phyloP scores from a whole-genome alignment of 2,113 vertebrate species.

The Emberiza fucata region DNA sequence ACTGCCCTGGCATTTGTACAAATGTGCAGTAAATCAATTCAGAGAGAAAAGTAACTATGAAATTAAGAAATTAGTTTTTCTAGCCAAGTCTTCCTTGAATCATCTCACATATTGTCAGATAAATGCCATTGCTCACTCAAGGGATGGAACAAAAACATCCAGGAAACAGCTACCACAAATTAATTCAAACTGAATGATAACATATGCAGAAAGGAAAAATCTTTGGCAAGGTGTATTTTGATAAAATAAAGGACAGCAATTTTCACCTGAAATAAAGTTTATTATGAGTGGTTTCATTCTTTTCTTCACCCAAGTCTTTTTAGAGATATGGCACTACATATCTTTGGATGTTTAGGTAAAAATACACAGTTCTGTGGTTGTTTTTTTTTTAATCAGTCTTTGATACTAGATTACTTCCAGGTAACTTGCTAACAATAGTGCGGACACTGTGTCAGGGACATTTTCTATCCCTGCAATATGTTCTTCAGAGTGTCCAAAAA shows the following conservation, averaged over 20 bases:
- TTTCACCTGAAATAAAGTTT: not conserved
- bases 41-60: not conserved
- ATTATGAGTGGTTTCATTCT: not conserved
- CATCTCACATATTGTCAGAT: not conserved
- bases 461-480: not conserved
- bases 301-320: not conserved
- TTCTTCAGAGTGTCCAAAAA: not conserved
- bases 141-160: not conserved
- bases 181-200: not conserved
- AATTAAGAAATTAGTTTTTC: slow-evolving; percentile 6
- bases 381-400: not conserved
- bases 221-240: not conserved
- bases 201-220: not conserved
- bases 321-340: not conserved
- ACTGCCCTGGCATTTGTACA: not conserved
- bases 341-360: not conserved
- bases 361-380: not conserved
- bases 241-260: not conserved
- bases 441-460: not conserved
- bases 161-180: not conserved
- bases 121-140: slow-evolving; percentile 3
- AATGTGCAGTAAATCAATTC: not conserved
- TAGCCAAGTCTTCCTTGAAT: slow-evolving; percentile 1
- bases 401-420: not conserved
- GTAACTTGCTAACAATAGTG: not conserved